phyloP scores from a whole-genome alignment of 2,113 vertebrate genomes.

The Picathartes gymnocephalus region DNA sequence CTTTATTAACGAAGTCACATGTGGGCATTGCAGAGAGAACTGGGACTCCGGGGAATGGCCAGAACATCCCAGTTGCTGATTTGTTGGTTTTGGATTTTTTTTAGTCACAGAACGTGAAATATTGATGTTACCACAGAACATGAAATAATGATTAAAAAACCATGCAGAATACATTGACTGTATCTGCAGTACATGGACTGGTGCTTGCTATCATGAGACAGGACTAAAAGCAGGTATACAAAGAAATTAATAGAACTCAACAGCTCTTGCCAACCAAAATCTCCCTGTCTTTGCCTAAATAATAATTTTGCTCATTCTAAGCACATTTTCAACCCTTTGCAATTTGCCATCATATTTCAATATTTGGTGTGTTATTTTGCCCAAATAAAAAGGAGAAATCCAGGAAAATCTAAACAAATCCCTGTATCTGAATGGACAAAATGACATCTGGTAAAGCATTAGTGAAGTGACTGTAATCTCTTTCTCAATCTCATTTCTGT shows the following conservation, averaged over 20 bases:
- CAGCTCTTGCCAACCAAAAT: background rate
- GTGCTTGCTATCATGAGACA: background rate
- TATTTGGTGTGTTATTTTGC: background rate
- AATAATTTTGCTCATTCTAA: background rate
- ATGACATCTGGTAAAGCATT: background rate
- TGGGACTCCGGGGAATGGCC: background rate
- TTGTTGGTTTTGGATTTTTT: background rate
- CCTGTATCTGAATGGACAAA: background rate
- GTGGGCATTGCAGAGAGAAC: background rate
- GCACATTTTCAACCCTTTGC: background rate
- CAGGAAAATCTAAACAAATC: background rate
- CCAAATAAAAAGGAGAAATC: background rate
- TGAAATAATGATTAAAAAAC: background rate
- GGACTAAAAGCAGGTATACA: conserved; percentile 15
- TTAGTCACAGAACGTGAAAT: background rate
- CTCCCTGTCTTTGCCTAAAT: background rate
- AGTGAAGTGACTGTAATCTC: background rate
- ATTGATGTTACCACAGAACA: background rate
- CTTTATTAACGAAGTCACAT: background rate
- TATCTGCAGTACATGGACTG: background rate
- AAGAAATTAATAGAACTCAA: conserved; percentile 1
- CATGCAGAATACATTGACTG: background rate
- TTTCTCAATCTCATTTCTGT: background rate
- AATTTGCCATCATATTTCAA: background rate
- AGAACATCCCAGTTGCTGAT: background rate